These are phyloP conservation scores for Vimba vimba DNA, from an alignment of 2,113 vertebrate species.

Conservation along the genomic window DNA sequence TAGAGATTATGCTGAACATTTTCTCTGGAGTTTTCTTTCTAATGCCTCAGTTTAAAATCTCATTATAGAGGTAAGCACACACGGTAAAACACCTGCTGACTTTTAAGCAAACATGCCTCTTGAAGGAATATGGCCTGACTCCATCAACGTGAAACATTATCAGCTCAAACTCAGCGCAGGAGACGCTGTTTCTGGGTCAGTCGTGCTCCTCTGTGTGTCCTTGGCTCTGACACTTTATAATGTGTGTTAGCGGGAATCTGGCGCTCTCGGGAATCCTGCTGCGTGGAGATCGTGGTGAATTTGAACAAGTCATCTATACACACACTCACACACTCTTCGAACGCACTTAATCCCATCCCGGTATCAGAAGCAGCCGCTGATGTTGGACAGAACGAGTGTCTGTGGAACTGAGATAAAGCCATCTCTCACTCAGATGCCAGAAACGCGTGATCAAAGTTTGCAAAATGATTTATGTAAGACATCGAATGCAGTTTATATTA, in stretches of 20 bases:
- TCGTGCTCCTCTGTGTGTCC: slow-evolving; percentile 63
- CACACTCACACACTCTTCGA: background rate
- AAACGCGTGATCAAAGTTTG: slow-evolving; percentile 37
- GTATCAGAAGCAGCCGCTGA: background rate
- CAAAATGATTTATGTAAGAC: slow-evolving; percentile 34
- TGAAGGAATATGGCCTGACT: slow-evolving; percentile 26
- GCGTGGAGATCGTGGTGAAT: slow-evolving; percentile 51
- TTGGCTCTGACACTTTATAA: slow-evolving; percentile 66
- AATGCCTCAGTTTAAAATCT: slow-evolving; percentile 30
- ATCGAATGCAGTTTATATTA: slow-evolving; percentile 4
- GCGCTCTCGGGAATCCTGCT: slow-evolving; percentile 57
- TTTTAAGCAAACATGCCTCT: background rate
- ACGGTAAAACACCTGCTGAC: background rate
- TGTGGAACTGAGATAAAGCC: slow-evolving; percentile 44
- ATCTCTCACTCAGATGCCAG: slow-evolving; percentile 34
- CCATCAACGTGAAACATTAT: slow-evolving; percentile 42
- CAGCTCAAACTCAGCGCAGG: slow-evolving; percentile 58
- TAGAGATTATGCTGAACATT: slow-evolving; percentile 1
- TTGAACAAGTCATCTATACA: background rate
- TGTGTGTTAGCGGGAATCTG: slow-evolving; percentile 60
- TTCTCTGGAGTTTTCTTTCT: background rate
- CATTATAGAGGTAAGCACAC: slow-evolving; percentile 40
- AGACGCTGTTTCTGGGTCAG: slow-evolving; percentile 74
- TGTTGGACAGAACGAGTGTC: slow-evolving; percentile 13
- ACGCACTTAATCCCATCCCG: slow-evolving; percentile 26